Percentiles rank a stretch among this genome's conserved stretches.
These are phyloP conservation scores for Bombus confusus DNA, from an alignment of 1,140 invertebrate genomes.

Conservation along the genomic window DNA sequence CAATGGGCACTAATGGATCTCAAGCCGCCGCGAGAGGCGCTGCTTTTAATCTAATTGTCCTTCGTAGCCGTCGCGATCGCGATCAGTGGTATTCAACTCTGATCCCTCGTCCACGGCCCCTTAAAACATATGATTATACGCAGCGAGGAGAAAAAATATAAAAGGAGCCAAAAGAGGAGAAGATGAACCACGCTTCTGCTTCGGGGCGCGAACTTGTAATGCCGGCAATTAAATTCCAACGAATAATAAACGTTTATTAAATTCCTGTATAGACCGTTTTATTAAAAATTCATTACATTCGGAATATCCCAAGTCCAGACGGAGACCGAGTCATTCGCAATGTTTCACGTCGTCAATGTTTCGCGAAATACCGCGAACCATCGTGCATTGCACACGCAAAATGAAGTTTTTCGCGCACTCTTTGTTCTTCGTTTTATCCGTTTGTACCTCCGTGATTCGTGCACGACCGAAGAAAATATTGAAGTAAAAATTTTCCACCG, in stretches of 20 bases:
- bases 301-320: not conserved
- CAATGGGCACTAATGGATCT: constrained; percentile 83
- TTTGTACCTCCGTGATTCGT: no score
- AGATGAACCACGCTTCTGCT: not conserved
- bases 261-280: constrained; percentile 37
- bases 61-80: constrained; percentile 75
- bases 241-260: constrained; percentile 40
- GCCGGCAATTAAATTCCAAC: constrained; percentile 29
- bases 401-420: not conserved
- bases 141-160: not conserved
- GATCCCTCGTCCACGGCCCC: constrained; percentile 53
- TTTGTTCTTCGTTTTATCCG: not conserved
- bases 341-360: not conserved
- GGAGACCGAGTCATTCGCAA: constrained; percentile 3
- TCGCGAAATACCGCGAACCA: not conserved
- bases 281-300: constrained; percentile 36
- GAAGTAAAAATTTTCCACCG: not conserved
- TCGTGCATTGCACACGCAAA: not conserved
- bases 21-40: constrained; percentile 82
- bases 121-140: constrained; percentile 46
- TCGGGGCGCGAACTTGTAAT: not conserved
- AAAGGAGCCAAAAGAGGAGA: not conserved
- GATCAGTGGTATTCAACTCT: constrained; percentile 74
- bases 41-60: constrained; percentile 84
- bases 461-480: not conserved